Evolutionary conservation across 1,140 invertebrate genomes (phyloP), one percentile per base, ranked within the genome.

Genomic region (Scylla paramamosain): DNA sequence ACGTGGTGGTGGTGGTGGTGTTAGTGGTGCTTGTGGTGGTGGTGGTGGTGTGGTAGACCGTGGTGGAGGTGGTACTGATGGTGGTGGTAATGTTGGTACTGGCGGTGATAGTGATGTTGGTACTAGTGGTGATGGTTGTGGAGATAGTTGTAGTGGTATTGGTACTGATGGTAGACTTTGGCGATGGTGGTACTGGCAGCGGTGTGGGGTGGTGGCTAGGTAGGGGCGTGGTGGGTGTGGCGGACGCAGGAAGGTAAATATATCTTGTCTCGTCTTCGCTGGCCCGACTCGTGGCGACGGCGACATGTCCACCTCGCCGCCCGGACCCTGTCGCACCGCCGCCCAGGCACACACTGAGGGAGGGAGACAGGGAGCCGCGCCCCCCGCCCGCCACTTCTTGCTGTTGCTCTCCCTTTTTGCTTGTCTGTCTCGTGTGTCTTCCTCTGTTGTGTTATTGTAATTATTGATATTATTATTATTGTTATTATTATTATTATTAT

Each of bases 211-310:
- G 52, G 52, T 59, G 67, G 67, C 20, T 2, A 20, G 67, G 52
- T 12, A 59, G 16, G 52, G 52, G 52, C 16, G 52, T 59, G 52
- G 52, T 1, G 25, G 20, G 52, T n/a, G 67, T 77, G 67, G 67
- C 67, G 8, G 67, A 77, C 67, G 67, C 67, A n/a, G 67, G 67
- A 77, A 77, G 67, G 67, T 77, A 77, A 77, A 77, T 77, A 77
- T 77, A 77, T 77, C 67, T 77, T 77, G 67, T 77, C 67, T 77
- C 20, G 67, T 77, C 67, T 77, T 77, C 67, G 10, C 67, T 59
- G 67, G 67, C 20, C n/a, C 67, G 67, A 59, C 52, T 59, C 52
- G 16, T 14, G 10, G 52, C 10, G 52, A 8, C 52, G 52, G 52
- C 52, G 52, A 59, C 52, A 6, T 59, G 52, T 59, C 52, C 52